Base-by-base conservation (phyloP, 2,113 vertebrate species). In the Pseudolaguvia tuberculata region DNA sequence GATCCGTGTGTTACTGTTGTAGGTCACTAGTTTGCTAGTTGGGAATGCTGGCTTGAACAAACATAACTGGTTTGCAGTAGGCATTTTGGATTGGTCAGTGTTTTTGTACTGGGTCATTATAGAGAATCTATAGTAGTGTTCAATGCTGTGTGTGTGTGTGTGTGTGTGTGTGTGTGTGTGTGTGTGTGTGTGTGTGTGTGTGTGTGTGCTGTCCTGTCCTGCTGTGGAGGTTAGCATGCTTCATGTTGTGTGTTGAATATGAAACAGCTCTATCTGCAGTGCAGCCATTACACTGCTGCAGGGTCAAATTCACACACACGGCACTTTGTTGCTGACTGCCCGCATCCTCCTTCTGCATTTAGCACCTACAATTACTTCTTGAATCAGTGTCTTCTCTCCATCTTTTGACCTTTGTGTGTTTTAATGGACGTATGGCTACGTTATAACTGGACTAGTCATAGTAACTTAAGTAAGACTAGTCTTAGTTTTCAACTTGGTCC, bases 251-350 rank as follows among this genome's bases (percentile, higher is more conserved):
- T 74, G 11, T 27, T 78, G 79, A 75, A 81, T 81, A 81, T 78
- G 79, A 81, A 81, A 65, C 75, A 78, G 76, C 72, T 75, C 39
- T n/a, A 80, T 80, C 75, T 80, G 79, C 79, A 78, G 52, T 81
- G 79, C 76, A 81, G 76, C 79, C 65, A 62, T 17, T 71, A 50
- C 29, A 42, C 53, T 75, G 66, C 72, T 55, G 39, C 78, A 75
- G 72, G 66, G 71, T 52, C 67, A 39, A 52, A 57, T 53, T 25
- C 62, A 47, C 77, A 58, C 52, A 23, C 20, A 62, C 35, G 7
- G 15, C 58, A 65, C 35, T 66, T 71, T 56, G 39, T 71, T 71
- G 8, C n/a, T 56, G 12, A 39, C 52, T 70, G 68, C 52, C 63
- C 42, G 68, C 52, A 42, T 56, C 51, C 51, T 70, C 23, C 52